Evolutionary conservation across 2,888 invertebrate genomes (phyloP), one percentile per base, ranked within the genome.

Genomic region (Drosophila dives): DNA sequence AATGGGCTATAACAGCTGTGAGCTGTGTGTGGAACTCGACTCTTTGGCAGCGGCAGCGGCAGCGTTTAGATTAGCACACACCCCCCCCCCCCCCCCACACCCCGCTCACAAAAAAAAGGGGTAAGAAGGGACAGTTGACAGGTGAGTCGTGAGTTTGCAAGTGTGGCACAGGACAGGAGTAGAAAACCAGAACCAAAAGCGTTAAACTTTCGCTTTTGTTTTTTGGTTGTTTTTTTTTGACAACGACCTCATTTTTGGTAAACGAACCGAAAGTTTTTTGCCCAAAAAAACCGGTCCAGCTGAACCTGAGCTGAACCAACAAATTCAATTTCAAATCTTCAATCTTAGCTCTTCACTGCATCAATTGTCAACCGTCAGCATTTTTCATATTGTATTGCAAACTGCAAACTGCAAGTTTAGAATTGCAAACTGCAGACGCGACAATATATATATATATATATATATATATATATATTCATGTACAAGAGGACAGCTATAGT

Each of bases 181-280:
- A 29, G 11, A 33, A 42, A 64, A 51, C 54, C 67, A 54, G 73
- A 73, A 36, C 50, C 32, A 36, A 45, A 65, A 61, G 20, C 23
- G 63, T 32, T 65, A 64, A 79, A 76, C 76, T 78, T 78, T 78
- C 82, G 84, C 73, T 76, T 85, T 85, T 85, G 45, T 12, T 23
- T 23, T 15, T 23, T 20, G 29, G 5, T 85, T 85, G 45, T 26
- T 45, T 23, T 15, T 36, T 80, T 78, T 80, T 68, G 77, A 70
- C 69, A 77, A 49, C 75, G 84, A 85, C 84, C 84, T 81, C 82
- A 86, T 75, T 85, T 77, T 54, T 26, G 26, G 29, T 68, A 70
- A 59, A 49, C 50, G 63, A 50, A 69, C 70, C 65, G 80, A 85
- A 85, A 86, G 81, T 82, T 82, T 69, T 69, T 48, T 53, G 15